A percentile compares a stretch with the other conserved stretches of the same genome.
Evolutionary conservation across 2,113 vertebrate genomes (phyloP).

Genomic region (Marmota flaviventris): DNA sequence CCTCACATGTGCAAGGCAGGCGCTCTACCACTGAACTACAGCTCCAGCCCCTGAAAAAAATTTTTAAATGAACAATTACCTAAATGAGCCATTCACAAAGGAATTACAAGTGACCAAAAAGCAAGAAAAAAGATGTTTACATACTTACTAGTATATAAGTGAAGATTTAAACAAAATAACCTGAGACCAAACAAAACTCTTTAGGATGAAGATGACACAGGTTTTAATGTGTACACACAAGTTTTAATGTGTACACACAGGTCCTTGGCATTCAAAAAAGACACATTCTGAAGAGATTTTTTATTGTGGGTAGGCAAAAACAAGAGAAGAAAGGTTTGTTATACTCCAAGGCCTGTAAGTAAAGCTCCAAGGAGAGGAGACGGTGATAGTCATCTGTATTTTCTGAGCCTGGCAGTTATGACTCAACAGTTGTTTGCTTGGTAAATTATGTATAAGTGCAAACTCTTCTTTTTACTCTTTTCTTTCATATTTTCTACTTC

Average conservation of each 20-base stretch:
- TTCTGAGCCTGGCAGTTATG: not conserved
- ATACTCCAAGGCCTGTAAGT: not conserved
- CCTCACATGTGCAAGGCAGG: too few species aligned
- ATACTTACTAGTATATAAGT: conserved; percentile 5
- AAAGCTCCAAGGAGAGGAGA: not conserved
- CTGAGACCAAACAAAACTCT: not conserved
- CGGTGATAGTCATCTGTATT: not conserved
- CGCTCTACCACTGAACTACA: too few species aligned
- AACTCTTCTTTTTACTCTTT: conserved; percentile 13
- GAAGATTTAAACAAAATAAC: conserved; percentile 33
- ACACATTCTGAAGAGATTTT: not conserved
- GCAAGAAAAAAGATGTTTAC: conserved; percentile 10
- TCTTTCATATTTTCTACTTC: not conserved
- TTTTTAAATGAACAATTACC: not conserved
- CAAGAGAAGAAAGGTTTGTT: not conserved
- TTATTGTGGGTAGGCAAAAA: not conserved
- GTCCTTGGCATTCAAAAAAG: not conserved
- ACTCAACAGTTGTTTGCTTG: not conserved
- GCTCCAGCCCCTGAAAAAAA: not conserved
- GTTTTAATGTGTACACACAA: too few species aligned
- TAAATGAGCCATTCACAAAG: not conserved
- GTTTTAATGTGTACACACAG: not conserved
- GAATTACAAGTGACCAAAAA: conserved; percentile 25
- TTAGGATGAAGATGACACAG: not conserved
- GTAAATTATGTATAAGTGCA: not conserved